phyloP scores from a whole-genome alignment of 2,797 vertebrate genomes.

The Leptatherina wallacei region DNA sequence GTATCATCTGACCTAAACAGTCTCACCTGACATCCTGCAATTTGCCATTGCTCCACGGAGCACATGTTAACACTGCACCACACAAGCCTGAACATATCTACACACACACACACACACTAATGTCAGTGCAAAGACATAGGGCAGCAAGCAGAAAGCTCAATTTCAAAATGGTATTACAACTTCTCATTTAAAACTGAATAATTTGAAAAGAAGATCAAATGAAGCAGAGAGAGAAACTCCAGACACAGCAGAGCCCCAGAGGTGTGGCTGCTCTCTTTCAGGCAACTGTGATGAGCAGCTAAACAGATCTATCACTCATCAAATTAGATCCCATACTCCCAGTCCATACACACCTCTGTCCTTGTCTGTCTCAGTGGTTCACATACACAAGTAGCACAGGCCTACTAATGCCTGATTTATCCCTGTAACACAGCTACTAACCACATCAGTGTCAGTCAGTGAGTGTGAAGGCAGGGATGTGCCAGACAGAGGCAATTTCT shows the following conservation, averaged over 20 bases:
- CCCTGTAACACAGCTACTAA: conserved; percentile 57
- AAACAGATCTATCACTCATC: conserved; percentile 72
- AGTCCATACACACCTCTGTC: conserved; percentile 31
- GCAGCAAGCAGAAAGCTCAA: conserved; percentile 29
- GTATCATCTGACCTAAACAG: conserved; percentile 80
- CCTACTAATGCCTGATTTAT: conserved; percentile 66
- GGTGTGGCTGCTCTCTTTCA: conserved; percentile 62
- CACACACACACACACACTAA: conserved; percentile 23
- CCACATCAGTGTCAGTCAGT: conserved; percentile 54
- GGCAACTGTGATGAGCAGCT: conserved; percentile 59
- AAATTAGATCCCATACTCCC: conserved; percentile 53
- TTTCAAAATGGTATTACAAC: conserved; percentile 37
- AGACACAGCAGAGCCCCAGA: conserved; percentile 53
- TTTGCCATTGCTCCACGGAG: conserved; percentile 69
- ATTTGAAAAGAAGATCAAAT: conserved; percentile 38
- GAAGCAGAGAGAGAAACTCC: conserved; percentile 35
- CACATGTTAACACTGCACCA: conserved; percentile 71
- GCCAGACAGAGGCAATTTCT: conserved; percentile 67
- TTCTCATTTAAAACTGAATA: conserved; percentile 26
- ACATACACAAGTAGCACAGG: conserved; percentile 35
- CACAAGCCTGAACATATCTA: conserved; percentile 27
- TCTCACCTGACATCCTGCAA: conserved; percentile 76
- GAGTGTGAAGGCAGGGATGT: conserved; percentile 52
- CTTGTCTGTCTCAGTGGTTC: conserved; percentile 2
- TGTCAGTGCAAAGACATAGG: conserved; percentile 26